Percentiles rank a stretch among this genome's conserved stretches.
These are phyloP conservation scores for Dicrurus megarhynchus DNA, from an alignment of 2,113 vertebrate genomes.

Conservation along the genomic window DNA sequence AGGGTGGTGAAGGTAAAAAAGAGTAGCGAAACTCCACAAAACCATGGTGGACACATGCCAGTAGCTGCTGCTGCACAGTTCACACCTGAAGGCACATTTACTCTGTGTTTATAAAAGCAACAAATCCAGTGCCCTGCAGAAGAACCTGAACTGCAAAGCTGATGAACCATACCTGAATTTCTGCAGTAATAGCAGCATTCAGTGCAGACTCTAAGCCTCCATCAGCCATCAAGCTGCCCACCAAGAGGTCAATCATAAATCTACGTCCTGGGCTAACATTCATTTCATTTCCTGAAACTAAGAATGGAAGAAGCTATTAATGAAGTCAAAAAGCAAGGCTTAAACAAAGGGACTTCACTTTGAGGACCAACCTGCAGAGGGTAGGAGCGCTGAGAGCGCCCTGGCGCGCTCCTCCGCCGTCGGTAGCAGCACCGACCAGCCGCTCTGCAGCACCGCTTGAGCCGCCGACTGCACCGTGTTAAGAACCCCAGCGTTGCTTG, in stretches of 20 bases:
- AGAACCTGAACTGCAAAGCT: background rate
- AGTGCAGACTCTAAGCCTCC: slow-evolving; percentile 94
- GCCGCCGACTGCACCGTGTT: slow-evolving; percentile 91
- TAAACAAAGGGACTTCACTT: fast-evolving
- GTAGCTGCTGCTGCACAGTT: background rate
- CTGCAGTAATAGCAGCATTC: slow-evolving; percentile 93
- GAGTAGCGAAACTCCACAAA: background rate
- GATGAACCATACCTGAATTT: slow-evolving; percentile 86
- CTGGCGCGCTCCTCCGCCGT: slow-evolving; percentile 94
- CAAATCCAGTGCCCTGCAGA: background rate
- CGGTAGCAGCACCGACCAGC: slow-evolving; percentile 94
- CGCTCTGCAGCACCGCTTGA: slow-evolving; percentile 94
- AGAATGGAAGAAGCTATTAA: background rate
- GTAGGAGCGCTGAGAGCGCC: slow-evolving; percentile 90
- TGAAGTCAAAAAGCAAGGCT: background rate
- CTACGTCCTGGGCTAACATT: slow-evolving; percentile 90
- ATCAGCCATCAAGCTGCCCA: slow-evolving; percentile 98
- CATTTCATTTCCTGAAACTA: slow-evolving; percentile 94
- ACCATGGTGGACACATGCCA: background rate
- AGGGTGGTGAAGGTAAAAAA: background rate
- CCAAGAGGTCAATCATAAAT: slow-evolving; percentile 97
- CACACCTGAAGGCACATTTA: background rate
- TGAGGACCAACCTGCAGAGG: slow-evolving; percentile 83
- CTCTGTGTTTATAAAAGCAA: background rate
- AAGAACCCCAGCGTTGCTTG: slow-evolving; percentile 93